These are phyloP conservation scores for Chiropotes sagulatus DNA, from an alignment of 2,797 vertebrate species.

Conservation along the genomic window DNA sequence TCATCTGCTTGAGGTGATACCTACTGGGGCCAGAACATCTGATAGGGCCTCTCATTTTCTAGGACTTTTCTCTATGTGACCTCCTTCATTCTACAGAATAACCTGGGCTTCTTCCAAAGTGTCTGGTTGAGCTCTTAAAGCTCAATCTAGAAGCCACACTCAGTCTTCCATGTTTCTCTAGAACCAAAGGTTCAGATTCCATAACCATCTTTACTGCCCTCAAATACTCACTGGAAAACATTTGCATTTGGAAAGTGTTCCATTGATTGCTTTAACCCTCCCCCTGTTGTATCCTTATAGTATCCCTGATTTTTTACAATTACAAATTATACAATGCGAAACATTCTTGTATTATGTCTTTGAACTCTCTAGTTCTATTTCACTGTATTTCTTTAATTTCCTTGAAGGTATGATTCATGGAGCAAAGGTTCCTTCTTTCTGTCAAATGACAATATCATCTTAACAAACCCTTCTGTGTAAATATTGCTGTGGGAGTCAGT, in stretches of 20 bases:
- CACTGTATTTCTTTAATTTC: neutral
- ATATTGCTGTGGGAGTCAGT: neutral
- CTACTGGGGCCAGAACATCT: neutral
- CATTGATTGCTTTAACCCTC: neutral
- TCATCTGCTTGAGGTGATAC: neutral
- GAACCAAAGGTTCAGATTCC: neutral
- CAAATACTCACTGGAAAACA: neutral
- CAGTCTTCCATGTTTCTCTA: neutral
- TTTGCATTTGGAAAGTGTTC: neutral
- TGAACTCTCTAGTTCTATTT: constrained; percentile 14
- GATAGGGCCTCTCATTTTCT: neutral
- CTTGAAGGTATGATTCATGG: neutral
- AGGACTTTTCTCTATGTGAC: neutral
- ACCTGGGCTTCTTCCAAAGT: neutral
- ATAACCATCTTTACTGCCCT: neutral
- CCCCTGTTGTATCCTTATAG: neutral
- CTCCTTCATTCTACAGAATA: neutral
- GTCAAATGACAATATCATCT: neutral
- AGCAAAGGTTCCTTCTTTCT: neutral
- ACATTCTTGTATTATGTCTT: neutral
- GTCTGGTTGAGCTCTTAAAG: neutral
- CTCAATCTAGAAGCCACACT: neutral
- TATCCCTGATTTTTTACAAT: neutral
- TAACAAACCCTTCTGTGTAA: neutral
- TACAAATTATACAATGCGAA: neutral